A percentile compares a stretch with the other conserved stretches of the same genome.
These are phyloP conservation scores for Spisula solida DNA, from an alignment of 2,888 invertebrate species.

Conservation along the genomic window DNA sequence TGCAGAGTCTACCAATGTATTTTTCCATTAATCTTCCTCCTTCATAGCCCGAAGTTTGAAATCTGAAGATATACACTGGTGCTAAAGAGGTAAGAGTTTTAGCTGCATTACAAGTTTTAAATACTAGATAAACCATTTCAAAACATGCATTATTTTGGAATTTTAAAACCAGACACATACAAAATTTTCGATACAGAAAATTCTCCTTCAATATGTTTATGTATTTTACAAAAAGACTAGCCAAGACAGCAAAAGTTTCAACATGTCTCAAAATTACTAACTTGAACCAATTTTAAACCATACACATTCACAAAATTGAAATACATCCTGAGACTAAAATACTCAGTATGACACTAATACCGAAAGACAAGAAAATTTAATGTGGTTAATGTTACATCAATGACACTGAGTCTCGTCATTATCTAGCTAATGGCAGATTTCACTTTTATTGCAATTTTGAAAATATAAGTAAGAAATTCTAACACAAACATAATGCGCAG, in stretches of 20 bases:
- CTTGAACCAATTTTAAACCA: neutral
- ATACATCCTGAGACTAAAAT: neutral
- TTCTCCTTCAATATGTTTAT: too few species aligned
- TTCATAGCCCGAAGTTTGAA: too few species aligned
- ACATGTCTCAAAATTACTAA: neutral
- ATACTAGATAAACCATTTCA: too few species aligned
- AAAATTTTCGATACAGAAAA: too few species aligned
- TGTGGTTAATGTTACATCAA: neutral
- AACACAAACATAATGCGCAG: slow-evolving; percentile 11
- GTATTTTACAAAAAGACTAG: neutral
- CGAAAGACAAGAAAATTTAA: neutral
- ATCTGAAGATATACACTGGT: too few species aligned
- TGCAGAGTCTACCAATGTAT: too few species aligned
- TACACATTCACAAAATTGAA: neutral
- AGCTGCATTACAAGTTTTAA: too few species aligned
- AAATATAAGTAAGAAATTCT: neutral
- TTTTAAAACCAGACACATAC: too few species aligned
- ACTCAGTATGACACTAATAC: neutral
- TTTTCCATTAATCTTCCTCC: neutral
- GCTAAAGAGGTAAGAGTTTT: too few species aligned
- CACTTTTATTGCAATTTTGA: slow-evolving; percentile 3
- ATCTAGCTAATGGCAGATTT: neutral
- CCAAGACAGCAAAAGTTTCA: neutral
- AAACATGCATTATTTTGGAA: too few species aligned
- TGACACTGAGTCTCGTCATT: neutral